A percentile compares a stretch with the other conserved stretches of the same genome.
Conservation (phyloP, 2,113 vertebrate species). For the Tyto alba region DNA sequence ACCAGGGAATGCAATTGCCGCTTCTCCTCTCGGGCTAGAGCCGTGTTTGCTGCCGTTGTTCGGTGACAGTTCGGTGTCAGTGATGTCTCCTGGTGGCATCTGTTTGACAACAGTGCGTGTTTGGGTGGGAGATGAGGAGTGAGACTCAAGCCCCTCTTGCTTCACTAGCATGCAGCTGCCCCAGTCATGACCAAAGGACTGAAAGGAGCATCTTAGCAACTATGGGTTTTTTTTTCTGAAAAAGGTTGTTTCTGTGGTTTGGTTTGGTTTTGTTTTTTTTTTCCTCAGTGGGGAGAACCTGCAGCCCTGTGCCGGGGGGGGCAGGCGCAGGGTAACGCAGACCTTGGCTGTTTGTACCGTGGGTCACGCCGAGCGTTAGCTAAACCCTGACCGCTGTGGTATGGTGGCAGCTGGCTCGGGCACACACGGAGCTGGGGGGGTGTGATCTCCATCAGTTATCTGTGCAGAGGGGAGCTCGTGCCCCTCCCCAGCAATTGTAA, state of each 20-base stretch:
- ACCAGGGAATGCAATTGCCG: not conserved
- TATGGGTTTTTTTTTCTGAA: too few species aligned
- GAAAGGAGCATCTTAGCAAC: not conserved
- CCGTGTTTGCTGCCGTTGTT: accelerated
- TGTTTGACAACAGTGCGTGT: not conserved
- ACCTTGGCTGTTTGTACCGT: accelerated
- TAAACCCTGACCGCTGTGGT: not conserved
- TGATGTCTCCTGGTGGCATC: not conserved
- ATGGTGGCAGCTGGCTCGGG: not conserved
- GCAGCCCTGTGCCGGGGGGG: not conserved
- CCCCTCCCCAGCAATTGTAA: accelerated
- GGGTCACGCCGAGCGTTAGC: not conserved
- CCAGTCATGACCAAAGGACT: not conserved
- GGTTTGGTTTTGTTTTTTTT: too few species aligned
- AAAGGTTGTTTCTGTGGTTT: too few species aligned
- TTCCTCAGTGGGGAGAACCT: not conserved
- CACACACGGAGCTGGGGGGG: accelerated
- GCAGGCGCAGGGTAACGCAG: not conserved
- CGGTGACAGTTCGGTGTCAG: not conserved
- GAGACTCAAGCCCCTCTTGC: not conserved
- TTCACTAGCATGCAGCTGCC: not conserved
- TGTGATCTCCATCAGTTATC: accelerated
- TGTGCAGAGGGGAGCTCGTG: accelerated
- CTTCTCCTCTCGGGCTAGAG: not conserved
- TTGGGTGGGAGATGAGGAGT: not conserved